Conservation (phyloP, 2,113 vertebrate species). For the Apeltes quadracus region DNA sequence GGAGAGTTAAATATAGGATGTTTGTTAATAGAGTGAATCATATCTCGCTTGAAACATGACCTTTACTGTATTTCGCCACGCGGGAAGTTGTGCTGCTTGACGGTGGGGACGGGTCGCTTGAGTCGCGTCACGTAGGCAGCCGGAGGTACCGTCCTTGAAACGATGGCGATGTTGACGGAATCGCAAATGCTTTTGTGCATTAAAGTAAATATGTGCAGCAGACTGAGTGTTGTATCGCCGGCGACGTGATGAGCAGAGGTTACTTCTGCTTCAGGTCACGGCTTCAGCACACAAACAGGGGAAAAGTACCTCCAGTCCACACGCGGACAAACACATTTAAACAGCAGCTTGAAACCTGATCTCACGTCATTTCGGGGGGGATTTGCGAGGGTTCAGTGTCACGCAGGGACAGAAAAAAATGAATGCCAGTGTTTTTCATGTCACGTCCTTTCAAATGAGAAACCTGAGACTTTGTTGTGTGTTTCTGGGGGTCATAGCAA, state of each 20-base stretch:
- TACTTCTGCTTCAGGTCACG: neutral
- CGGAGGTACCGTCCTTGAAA: slow-evolving; percentile 6
- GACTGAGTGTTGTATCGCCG: neutral
- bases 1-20: slow-evolving; percentile 67
- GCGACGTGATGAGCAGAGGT: neutral
- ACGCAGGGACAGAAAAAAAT: slow-evolving; percentile 24
- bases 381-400: slow-evolving; percentile 23
- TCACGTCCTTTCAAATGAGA: slow-evolving; percentile 30
- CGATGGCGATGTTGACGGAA: neutral
- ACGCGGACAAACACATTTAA: slow-evolving; percentile 6
- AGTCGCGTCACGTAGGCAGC: slow-evolving; percentile 10
- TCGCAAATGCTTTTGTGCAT: slow-evolving; percentile 4
- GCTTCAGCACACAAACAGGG: neutral
- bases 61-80: slow-evolving; percentile 25
- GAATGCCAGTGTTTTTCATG: slow-evolving; percentile 22
- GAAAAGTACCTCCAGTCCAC: slow-evolving; percentile 8
- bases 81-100: slow-evolving; percentile 11
- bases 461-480: slow-evolving; percentile 54
- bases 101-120: slow-evolving; percentile 16
- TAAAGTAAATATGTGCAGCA: slow-evolving; percentile 8
- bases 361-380: neutral
- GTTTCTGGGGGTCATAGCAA: slow-evolving; percentile 62
- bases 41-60: slow-evolving; percentile 44
- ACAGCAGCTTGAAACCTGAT: slow-evolving; percentile 29
- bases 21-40: slow-evolving; percentile 61